Evolutionary conservation across 2,113 vertebrate species (phyloP), one percentile per base, ranked within the genome.

Genomic region (Scalopus aquaticus): DNA sequence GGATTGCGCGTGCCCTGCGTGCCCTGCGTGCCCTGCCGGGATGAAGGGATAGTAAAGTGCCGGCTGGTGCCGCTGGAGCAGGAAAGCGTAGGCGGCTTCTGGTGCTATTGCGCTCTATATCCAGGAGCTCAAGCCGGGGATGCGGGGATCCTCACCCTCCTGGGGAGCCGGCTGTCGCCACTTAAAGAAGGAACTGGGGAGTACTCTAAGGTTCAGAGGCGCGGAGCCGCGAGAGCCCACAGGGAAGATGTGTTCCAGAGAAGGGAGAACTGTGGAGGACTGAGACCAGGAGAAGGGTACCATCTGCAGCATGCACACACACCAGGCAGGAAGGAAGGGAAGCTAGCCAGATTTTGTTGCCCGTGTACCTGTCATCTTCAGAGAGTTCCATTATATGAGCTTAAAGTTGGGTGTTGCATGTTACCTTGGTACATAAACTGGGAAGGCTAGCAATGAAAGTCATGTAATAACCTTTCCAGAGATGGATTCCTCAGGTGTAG

Each of bases 291-390:
- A 20, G 17, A 20, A 22, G 54, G 19, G 54, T 56, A 56, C 49
- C 54, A 56, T 20, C 54, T 22, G 20, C 54, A 22, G 5, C 10
- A 5, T 54, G 17, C 9, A 28, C 10, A 24, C 35, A 56, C n/a
- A 3, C 39, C 39, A 24, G 30, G 70, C 56, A 70, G 76, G 79
- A 74, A 84, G 69, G 32, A 58, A 91, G 64, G 51, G 70, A 82
- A 97, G 22, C 49, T 49, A 81, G 81, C 77, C 73, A 80, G 74
- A 37, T 64, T 83, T 82, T 88, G n/a, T 76, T 83, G 58, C 67
- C 37, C 11, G 22, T 54, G 20, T 91, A 73, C 5, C 42, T 35
- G 11, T 73, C 60, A 49, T 79, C 54, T 77, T 70, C 54, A 51
- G 78, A 44, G 46, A 32, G 12, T 78, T n/a, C 80, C 86, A 77